Percentiles rank a stretch among this genome's conserved stretches.
These are phyloP conservation scores for Chrysina gloriosa DNA, from an alignment of 2,888 invertebrate genomes.

Conservation along the genomic window DNA sequence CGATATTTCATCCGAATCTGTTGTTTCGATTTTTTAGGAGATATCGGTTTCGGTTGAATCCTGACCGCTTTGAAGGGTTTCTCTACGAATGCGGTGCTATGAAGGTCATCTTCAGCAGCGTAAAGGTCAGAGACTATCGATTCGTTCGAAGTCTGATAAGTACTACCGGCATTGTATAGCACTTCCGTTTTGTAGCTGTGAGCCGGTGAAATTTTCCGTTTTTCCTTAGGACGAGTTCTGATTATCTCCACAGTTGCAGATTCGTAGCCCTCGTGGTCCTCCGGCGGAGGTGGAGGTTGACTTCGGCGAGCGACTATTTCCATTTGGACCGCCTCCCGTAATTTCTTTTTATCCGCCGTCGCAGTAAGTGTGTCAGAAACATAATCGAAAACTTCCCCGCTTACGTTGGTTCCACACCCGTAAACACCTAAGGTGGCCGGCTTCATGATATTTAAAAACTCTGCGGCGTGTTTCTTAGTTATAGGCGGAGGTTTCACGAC, in stretches of 20 bases:
- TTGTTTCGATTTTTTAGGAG: background rate
- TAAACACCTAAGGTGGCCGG: background rate
- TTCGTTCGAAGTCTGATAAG: conserved; percentile 14
- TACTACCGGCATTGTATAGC: background rate
- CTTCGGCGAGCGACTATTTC: background rate
- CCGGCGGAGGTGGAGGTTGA: no score
- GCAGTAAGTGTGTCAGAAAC: background rate
- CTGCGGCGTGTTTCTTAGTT: background rate
- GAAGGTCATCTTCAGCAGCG: background rate
- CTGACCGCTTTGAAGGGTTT: background rate
- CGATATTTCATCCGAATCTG: conserved; percentile 10
- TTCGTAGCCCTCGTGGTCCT: no score
- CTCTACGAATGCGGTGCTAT: background rate
- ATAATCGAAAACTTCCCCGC: background rate
- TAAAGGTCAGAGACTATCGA: background rate
- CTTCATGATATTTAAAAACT: background rate
- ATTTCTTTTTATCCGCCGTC: background rate
- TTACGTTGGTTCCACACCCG: background rate
- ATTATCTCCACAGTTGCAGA: no score
- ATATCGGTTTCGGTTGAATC: background rate
- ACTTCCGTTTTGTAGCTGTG: background rate
- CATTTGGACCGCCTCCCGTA: background rate
- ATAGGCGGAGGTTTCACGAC: background rate
- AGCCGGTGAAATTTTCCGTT: background rate
- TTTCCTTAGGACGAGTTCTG: background rate